Base-by-base conservation (phyloP, 2,888 invertebrate genomes). In the Hydriomena furcata region DNA sequence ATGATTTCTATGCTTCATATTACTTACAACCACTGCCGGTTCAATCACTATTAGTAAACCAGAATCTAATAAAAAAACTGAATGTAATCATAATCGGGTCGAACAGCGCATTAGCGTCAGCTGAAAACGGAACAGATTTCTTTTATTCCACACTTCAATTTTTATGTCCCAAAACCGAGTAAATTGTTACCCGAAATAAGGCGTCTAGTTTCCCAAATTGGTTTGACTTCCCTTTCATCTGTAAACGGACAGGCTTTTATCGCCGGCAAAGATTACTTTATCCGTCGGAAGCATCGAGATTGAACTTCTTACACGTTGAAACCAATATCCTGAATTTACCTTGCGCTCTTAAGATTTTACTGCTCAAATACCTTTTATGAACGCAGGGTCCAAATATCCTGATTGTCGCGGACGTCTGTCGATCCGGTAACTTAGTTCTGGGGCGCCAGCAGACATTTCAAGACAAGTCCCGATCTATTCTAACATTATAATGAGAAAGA, bases 321-420 rank as follows among this genome's bases (percentile, higher is more conserved):
- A 70, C 73, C 73, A 76, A 79, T 78, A 81, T 79, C 71, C 72
- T 73, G 70, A 66, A 68, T 76, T 73, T 73, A 60, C n/a, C n/a
- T n/a, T n/a, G n/a, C n/a, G n/a, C n/a, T n/a, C n/a, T n/a, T n/a
- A n/a, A n/a, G n/a, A n/a, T n/a, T n/a, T n/a, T n/a, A n/a, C n/a
- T n/a, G n/a, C n/a, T n/a, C n/a, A n/a, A n/a, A n/a, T 61, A 66
- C 61, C 52, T 57, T 54, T 55, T 54, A 30, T 47, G 53, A 58
- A 56, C 58, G 40, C 55, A 55, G 60, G 55, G 63, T 68, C 69
- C 63, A 60, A 58, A 55, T 51, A 43, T 46, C 49, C 11, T 40
- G 47, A 50, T 34, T 43, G 28, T 34, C 25, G 37, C 32, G 10
- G 34, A 24, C 25, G 37, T 34, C 47, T 44, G 38, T 48, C 28